Evolutionary conservation across 1,140 invertebrate genomes (phyloP).

Genomic region (Drosophila mayri): DNA sequence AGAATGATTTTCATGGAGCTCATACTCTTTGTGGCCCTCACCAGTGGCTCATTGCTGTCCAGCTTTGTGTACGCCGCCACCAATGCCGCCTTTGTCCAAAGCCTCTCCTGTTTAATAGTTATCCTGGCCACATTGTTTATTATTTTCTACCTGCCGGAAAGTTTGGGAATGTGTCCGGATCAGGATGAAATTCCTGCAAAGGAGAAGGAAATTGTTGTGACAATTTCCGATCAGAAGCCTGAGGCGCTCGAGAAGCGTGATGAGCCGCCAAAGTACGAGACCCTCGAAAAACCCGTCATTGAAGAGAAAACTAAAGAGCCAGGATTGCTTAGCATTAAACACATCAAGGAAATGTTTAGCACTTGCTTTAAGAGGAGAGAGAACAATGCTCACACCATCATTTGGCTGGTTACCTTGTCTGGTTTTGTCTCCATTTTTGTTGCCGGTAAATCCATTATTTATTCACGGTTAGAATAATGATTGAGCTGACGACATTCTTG

Average conservation of each 20-base stretch:
- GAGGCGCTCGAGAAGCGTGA: slow-evolving; percentile 12
- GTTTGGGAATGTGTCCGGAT: slow-evolving; percentile 52
- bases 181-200: slow-evolving; percentile 13
- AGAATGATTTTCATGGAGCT: slow-evolving; percentile 88
- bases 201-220: slow-evolving; percentile 22
- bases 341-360: slow-evolving; percentile 87
- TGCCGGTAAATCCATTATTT: slow-evolving; percentile 65
- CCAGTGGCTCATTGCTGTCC: slow-evolving; percentile 87
- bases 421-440: slow-evolving; percentile 87
- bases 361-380: slow-evolving; percentile 87
- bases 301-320: slow-evolving; percentile 7
- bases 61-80: slow-evolving; percentile 75
- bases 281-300: background rate
- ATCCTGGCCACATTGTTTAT: slow-evolving; percentile 63
- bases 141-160: slow-evolving; percentile 72
- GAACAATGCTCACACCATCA: slow-evolving; percentile 87
- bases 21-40: slow-evolving; percentile 86
- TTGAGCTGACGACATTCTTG: slow-evolving; percentile 10
- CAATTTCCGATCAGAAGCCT: slow-evolving; percentile 8
- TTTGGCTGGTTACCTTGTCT: slow-evolving; percentile 87
- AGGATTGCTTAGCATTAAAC: slow-evolving; percentile 86
- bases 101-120: slow-evolving; percentile 58
- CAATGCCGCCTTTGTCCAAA: slow-evolving; percentile 55
- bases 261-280: slow-evolving; percentile 29
- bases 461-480: background rate